phyloP scores from a whole-genome alignment of 2,888 invertebrate species.

The Diarsia mendica region DNA sequence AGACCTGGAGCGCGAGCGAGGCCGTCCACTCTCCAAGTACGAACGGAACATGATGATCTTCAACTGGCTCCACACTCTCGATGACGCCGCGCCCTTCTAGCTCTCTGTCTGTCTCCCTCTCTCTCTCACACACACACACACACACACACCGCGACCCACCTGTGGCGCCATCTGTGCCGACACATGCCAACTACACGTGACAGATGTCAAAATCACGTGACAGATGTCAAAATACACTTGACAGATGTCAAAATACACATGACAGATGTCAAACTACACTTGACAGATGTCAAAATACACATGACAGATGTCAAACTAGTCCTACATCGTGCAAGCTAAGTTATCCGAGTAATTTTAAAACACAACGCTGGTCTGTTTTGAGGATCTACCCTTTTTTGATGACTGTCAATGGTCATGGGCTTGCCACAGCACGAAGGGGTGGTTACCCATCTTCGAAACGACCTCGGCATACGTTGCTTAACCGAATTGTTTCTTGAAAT shows the following conservation, averaged over 20 bases:
- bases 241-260: background rate
- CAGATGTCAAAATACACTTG: background rate
- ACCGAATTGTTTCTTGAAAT: background rate
- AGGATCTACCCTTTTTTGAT: background rate
- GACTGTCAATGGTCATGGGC: background rate
- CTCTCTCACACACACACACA: background rate
- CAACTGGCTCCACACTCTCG: constrained; percentile 97
- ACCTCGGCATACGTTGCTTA: background rate
- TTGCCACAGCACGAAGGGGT: background rate
- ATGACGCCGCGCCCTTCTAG: constrained; percentile 91
- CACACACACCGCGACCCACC: background rate
- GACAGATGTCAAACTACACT: background rate
- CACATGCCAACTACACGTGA: background rate
- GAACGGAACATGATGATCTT: constrained; percentile 99
- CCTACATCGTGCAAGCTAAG: background rate
- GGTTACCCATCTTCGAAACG: background rate
- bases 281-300: background rate
- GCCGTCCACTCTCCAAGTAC: constrained; percentile 96
- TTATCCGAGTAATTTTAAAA: background rate
- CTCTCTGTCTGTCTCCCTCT: background rate
- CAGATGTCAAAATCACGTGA: background rate
- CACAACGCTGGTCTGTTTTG: background rate
- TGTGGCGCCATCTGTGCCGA: background rate
- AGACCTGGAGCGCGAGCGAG: constrained; percentile 95
- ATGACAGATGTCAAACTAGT: background rate